Evolutionary conservation across 1,140 invertebrate species (phyloP).

Genomic region (Panonychus citri): DNA sequence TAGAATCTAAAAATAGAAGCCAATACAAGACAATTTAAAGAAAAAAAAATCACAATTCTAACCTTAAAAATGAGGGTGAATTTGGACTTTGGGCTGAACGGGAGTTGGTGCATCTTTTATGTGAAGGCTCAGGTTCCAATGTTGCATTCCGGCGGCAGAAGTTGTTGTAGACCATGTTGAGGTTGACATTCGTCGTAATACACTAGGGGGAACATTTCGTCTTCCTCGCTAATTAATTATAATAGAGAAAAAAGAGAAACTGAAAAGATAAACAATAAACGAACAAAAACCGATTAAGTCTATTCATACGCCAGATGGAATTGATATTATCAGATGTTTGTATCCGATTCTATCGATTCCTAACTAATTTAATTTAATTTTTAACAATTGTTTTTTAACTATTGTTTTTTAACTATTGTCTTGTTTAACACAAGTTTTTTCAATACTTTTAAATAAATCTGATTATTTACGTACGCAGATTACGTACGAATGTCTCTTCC

Average conservation of each 20-base stretch:
- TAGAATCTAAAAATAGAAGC: neutral
- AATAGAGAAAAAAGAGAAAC: neutral
- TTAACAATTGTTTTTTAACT: too few relatives aligned
- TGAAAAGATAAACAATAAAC: neutral
- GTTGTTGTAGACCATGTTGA: constrained; percentile 30
- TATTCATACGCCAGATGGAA: too few relatives aligned
- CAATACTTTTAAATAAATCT: too few relatives aligned
- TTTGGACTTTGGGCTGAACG: constrained; percentile 6
- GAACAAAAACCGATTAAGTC: too few relatives aligned
- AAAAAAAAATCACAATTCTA: neutral
- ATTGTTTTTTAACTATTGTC: too few relatives aligned
- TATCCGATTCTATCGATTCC: too few relatives aligned
- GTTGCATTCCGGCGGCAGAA: constrained; percentile 32
- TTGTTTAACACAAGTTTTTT: too few relatives aligned
- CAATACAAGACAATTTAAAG: neutral
- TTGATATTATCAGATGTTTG: too few relatives aligned
- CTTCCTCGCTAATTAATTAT: constrained; percentile 18
- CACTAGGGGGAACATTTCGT: constrained; percentile 19
- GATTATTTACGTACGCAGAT: too few relatives aligned
- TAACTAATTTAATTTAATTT: too few relatives aligned
- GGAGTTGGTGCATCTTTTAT: constrained; percentile 28
- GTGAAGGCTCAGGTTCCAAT: constrained; percentile 27
- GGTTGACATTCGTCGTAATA: constrained; percentile 24
- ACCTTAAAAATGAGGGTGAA: neutral
- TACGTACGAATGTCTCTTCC: too few relatives aligned